A percentile compares a stretch with the other conserved stretches of the same genome.
phyloP scores from a whole-genome alignment of 1,140 invertebrate species.

The Drosophila nannoptera region DNA sequence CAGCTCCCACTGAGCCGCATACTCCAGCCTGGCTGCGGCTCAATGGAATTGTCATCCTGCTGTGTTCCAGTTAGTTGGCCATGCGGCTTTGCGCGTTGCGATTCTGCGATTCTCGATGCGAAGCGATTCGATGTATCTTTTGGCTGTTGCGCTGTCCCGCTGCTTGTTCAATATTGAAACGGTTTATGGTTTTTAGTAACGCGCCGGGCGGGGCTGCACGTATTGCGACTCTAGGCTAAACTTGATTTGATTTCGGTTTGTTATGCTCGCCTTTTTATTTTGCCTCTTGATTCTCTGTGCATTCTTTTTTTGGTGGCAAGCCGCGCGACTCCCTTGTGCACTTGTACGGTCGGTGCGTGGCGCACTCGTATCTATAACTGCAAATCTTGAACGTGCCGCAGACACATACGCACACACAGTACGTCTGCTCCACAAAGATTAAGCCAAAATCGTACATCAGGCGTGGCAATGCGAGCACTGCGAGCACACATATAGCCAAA shows the following conservation, averaged over 20 bases:
- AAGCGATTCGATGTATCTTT: constrained; percentile 65
- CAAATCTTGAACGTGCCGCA: constrained; percentile 73
- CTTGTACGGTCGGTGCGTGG: constrained; percentile 71
- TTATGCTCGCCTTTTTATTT: background rate
- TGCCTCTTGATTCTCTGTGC: constrained; percentile 36
- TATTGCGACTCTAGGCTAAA: constrained; percentile 58
- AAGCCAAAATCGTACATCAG: constrained; percentile 75
- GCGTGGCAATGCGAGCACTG: constrained; percentile 58
- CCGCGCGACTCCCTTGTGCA: constrained; percentile 49
- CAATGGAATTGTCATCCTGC: constrained; percentile 77
- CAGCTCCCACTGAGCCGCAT: constrained; percentile 4
- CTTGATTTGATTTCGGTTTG: constrained; percentile 67
- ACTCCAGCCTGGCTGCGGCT: constrained; percentile 35
- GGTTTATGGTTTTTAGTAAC: constrained; percentile 72
- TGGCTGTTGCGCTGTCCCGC: constrained; percentile 46
- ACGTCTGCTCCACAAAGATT: constrained; percentile 72
- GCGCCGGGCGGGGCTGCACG: constrained; percentile 30
- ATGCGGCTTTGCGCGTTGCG: constrained; percentile 33
- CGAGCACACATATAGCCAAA: constrained; percentile 61
- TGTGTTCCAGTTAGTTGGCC: constrained; percentile 75
- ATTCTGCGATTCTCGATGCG: constrained; percentile 30
- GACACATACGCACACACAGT: constrained; percentile 29
- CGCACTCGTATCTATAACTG: constrained; percentile 71
- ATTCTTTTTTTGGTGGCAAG: constrained; percentile 43
- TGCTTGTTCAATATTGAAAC: constrained; percentile 72